Conservation (phyloP, 2,113 vertebrate species). For the Puntigrus tetrazona region DNA sequence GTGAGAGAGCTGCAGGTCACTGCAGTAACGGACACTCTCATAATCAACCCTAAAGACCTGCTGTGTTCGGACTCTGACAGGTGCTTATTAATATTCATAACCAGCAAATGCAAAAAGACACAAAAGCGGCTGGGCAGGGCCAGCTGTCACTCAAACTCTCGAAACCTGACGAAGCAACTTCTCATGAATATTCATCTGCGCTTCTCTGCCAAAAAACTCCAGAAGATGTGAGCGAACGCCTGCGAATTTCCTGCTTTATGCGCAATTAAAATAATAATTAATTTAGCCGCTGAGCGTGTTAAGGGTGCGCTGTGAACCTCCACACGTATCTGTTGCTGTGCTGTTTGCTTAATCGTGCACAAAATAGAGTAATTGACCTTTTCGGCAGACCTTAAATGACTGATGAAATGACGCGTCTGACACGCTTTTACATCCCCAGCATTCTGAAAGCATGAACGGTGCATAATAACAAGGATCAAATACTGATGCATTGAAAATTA, state of each 20-base stretch:
- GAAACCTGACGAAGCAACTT: slow-evolving; percentile 23
- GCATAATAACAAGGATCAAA: background rate
- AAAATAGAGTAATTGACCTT: slow-evolving; percentile 18
- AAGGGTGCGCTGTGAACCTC: background rate
- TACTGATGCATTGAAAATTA: background rate
- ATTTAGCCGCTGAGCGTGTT: background rate
- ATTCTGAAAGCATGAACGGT: background rate
- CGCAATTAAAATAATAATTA: background rate
- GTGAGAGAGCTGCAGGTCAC: background rate
- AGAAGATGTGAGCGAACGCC: background rate
- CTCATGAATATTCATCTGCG: slow-evolving; percentile 27
- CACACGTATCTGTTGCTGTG: background rate
- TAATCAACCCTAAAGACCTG: slow-evolving; percentile 17
- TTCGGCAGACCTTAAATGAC: slow-evolving; percentile 14
- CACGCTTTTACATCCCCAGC: background rate
- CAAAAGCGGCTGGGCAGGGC: slow-evolving; percentile 23
- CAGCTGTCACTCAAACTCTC: slow-evolving; percentile 37
- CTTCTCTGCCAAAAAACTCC: background rate
- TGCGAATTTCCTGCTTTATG: background rate
- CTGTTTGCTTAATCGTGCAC: slow-evolving; percentile 5
- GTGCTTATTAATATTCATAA: slow-evolving; percentile 30
- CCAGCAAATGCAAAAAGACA: background rate
- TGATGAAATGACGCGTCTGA: slow-evolving; percentile 16
- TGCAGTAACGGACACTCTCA: background rate
- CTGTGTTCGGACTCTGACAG: slow-evolving; percentile 1